Conservation (phyloP, 2,888 invertebrate genomes). For the Entomobrya multifasciata region DNA sequence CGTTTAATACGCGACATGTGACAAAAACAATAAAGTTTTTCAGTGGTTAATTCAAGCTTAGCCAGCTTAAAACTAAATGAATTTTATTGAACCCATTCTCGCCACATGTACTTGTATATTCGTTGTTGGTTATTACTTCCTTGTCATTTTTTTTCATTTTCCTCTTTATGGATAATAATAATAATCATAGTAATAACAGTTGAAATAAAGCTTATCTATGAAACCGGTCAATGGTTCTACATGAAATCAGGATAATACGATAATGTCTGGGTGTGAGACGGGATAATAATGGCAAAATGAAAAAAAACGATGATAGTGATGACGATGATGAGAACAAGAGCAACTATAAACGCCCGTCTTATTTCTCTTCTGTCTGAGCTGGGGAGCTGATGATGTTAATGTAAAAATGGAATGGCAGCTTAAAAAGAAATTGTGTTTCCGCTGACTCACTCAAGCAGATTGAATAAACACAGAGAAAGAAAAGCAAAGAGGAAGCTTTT, state of each 20-base stretch:
- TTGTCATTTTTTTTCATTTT: no score
- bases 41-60: no score
- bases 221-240: background rate
- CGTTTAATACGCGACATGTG: no score
- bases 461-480: constrained; percentile 69
- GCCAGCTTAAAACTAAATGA: no score
- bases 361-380: no score
- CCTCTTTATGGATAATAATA: no score
- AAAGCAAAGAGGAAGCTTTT: constrained; percentile 59
- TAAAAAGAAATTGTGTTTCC: constrained; percentile 68
- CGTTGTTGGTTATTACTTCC: no score
- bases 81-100: no score
- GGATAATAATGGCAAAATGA: background rate
- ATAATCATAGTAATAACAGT: background rate
- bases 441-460: constrained; percentile 56
- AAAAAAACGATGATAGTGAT: background rate
- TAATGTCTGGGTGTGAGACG: background rate
- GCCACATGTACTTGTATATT: no score
- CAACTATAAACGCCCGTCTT: constrained; percentile 9
- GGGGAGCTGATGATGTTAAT: constrained; percentile 42
- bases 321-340: constrained; percentile 11
- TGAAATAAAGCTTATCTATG: no score
- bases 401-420: constrained; percentile 13
- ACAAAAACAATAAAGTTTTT: no score
- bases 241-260: background rate